phyloP scores from a whole-genome alignment of 2,797 vertebrate species.

The Periophthalmus magnuspinnatus region DNA sequence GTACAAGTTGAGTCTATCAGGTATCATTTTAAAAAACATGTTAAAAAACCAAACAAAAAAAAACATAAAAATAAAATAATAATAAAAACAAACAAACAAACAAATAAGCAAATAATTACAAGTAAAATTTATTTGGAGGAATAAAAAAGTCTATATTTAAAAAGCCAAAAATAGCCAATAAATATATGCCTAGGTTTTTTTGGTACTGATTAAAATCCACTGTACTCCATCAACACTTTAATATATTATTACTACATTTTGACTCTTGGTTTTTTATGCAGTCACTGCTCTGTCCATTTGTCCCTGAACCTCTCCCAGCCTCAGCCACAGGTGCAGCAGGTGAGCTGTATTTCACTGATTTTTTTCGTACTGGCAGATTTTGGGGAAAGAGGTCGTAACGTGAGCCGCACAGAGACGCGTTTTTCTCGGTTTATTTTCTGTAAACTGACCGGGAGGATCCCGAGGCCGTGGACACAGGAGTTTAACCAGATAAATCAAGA shows the following conservation, averaged over 20 bases:
- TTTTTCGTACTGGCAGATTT: slow-evolving; percentile 7
- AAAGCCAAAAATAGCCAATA: no score
- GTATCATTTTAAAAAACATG: no score
- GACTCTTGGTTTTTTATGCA: not conserved
- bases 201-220: no score
- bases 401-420: slow-evolving; percentile 5
- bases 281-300: not conserved
- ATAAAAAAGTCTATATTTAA: no score
- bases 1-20: no score
- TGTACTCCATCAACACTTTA: no score
- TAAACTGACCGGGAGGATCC: slow-evolving; percentile 5
- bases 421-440: slow-evolving; percentile 21
- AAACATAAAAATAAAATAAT: no score
- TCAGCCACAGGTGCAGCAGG: slow-evolving; percentile 11
- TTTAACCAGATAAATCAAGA: slow-evolving; percentile 52
- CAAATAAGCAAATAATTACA: no score
- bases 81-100: no score
- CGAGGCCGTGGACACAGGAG: slow-evolving; percentile 17
- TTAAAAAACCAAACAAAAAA: no score
- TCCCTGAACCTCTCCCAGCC: slow-evolving; percentile 2
- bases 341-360: slow-evolving; percentile 58
- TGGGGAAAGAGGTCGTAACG: slow-evolving; percentile 20
- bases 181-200: no score
- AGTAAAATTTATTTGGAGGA: no score
- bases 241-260: not conserved